Evolutionary conservation across 2,797 vertebrate species (phyloP), one percentile per base, ranked within the genome.

Genomic region (Anolis apletophallus): DNA sequence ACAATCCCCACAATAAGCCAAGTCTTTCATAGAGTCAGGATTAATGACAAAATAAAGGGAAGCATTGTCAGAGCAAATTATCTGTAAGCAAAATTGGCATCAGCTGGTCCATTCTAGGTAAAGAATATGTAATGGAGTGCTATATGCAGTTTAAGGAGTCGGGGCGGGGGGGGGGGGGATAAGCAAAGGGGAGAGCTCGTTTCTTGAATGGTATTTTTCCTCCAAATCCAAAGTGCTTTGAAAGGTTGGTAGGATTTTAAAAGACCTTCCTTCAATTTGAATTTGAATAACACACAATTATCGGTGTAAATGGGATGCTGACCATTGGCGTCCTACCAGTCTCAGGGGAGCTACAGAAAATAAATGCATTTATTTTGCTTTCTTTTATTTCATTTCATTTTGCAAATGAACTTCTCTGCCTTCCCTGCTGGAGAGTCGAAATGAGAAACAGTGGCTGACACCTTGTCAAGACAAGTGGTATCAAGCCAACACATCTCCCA

Each of bases 401-500:
- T 64, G 61, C 26, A 64, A 64, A 54, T 36, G 19, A 67, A 55
- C 40, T 26, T 86, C 75, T 68, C 32, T 0, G 23, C 54, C 80
- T 7, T 54, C 46, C 26, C 59, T 52, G n/a, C 67, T 80, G 77
- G 68, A 67, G 34, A 81, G 71, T 29, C 52, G 6, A 52, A 71
- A 81, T 55, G 71, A 86, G 34, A 80, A 80, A 85, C 26, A 21
- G 36, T 21, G 19, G 29, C 16, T 83, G 12, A 32, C 32, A 1
- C 3, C 40, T 89, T 26, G n/a, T 77, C 40, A 61, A 78, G 36
- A 69, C 50, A 71, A 77, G 61, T 19, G 17, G 40, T 83, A 80
- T 61, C 81, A 64, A 73, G 59, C 32, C 59, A 88, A 84, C 68
- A 74, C 50, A 80, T 40, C 50, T 86, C 59, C 59, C 36, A 19